Percentiles rank a stretch among this genome's conserved stretches.
Conservation (phyloP, 2,888 invertebrate genomes). For the Lochmaea capreae region DNA sequence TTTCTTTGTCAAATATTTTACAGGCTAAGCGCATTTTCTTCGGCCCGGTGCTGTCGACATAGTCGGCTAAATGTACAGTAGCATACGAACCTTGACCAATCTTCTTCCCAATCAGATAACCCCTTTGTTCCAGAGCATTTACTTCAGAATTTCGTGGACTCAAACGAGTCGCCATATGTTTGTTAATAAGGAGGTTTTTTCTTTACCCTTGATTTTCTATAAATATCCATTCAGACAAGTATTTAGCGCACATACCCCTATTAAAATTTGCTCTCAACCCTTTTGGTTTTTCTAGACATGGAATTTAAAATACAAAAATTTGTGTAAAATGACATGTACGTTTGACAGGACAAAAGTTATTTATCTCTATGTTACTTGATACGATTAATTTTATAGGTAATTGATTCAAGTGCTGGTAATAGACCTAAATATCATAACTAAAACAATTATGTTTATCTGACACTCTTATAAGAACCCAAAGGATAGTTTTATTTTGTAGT, state of each 20-base stretch:
- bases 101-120: constrained; percentile 82
- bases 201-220: constrained; percentile 48
- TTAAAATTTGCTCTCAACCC: constrained; percentile 44
- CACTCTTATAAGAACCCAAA: no score
- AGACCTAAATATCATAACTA: background rate
- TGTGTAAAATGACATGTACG: constrained; percentile 45
- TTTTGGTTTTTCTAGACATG: constrained; percentile 44
- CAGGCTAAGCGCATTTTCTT: constrained; percentile 84
- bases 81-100: constrained; percentile 94
- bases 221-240: constrained; percentile 50
- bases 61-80: constrained; percentile 88
- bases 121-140: constrained; percentile 85
- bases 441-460: no score
- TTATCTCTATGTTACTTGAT: constrained; percentile 50
- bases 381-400: constrained; percentile 2
- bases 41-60: constrained; percentile 77
- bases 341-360: constrained; percentile 52
- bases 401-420: background rate
- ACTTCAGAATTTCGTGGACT: constrained; percentile 86
- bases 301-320: constrained; percentile 49
- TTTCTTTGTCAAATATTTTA: constrained; percentile 91
- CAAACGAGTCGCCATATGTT: constrained; percentile 75
- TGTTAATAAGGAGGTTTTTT: constrained; percentile 40
- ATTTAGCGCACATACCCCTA: constrained; percentile 44
- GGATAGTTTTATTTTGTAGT: no score